These are phyloP conservation scores for Mastacembelus armatus DNA, from an alignment of 2,797 vertebrate species.

Conservation along the genomic window DNA sequence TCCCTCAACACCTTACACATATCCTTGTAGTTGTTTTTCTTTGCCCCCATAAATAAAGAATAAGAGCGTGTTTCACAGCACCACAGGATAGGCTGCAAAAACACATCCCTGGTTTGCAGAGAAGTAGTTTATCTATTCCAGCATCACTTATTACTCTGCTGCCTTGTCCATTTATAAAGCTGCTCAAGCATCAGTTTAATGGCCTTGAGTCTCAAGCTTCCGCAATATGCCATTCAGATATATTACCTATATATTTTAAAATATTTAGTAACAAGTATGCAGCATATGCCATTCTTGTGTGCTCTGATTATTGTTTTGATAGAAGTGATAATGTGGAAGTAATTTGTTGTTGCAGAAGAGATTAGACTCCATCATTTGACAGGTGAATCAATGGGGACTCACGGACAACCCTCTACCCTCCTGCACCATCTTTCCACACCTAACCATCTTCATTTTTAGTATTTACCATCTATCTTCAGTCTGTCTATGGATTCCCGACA, in stretches of 20 bases:
- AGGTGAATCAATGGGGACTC: constrained; percentile 79
- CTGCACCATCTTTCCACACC: constrained; percentile 64
- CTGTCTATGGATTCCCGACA: constrained; percentile 82
- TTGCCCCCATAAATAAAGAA: constrained; percentile 56
- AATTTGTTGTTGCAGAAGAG: constrained; percentile 75
- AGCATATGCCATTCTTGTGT: constrained; percentile 49
- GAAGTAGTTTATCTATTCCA: constrained; percentile 52
- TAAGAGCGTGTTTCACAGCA: constrained; percentile 43
- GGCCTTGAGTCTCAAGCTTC: constrained; percentile 13
- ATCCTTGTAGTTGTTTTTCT: constrained; percentile 35
- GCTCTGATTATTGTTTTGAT: constrained; percentile 67
- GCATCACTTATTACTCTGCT: constrained; percentile 17
- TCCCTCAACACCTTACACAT: constrained; percentile 5
- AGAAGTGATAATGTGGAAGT: constrained; percentile 65
- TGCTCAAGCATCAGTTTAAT: constrained; percentile 41
- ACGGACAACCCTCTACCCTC: constrained; percentile 61
- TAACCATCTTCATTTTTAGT: constrained; percentile 81
- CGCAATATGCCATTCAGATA: constrained; percentile 26
- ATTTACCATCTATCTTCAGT: constrained; percentile 83
- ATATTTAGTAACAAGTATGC: constrained; percentile 32
- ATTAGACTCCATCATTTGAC: constrained; percentile 77
- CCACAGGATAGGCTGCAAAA: constrained; percentile 33
- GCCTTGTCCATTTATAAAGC: constrained; percentile 57
- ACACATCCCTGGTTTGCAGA: constrained; percentile 49
- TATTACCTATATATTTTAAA: constrained; percentile 23